These are phyloP conservation scores for Tetranychus truncatus DNA, from an alignment of 2,888 invertebrate species.

Conservation along the genomic window DNA sequence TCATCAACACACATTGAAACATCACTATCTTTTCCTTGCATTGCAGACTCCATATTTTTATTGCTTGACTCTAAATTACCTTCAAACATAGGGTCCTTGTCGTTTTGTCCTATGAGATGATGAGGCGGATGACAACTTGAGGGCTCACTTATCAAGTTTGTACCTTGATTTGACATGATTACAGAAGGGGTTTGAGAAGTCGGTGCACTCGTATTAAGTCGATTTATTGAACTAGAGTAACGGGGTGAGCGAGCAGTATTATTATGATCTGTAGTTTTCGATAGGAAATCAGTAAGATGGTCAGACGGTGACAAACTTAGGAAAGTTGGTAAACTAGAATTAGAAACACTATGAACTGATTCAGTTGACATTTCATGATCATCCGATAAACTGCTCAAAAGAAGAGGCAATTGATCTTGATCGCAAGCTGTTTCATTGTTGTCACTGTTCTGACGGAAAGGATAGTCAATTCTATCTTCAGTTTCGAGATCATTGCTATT, in stretches of 20 bases:
- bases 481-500: neutral
- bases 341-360: conserved; percentile 16
- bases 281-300: conserved; percentile 14
- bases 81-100: no score
- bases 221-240: neutral
- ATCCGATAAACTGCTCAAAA: conserved; percentile 15
- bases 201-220: neutral
- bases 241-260: neutral
- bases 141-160: neutral
- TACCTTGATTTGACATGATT: neutral
- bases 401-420: conserved; percentile 13
- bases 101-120: no score
- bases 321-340: conserved; percentile 16
- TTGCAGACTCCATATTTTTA: no score
- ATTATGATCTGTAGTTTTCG: conserved; percentile 2
- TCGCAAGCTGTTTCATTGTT: neutral
- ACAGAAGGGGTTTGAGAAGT: neutral
- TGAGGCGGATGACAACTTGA: no score
- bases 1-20: neutral
- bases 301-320: conserved; percentile 16
- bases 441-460: neutral
- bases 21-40: no score
- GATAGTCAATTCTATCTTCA: neutral
- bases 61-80: no score
- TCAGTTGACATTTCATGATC: conserved; percentile 14